phyloP scores from a whole-genome alignment of 1,140 invertebrate species.

The Formica selysi region DNA sequence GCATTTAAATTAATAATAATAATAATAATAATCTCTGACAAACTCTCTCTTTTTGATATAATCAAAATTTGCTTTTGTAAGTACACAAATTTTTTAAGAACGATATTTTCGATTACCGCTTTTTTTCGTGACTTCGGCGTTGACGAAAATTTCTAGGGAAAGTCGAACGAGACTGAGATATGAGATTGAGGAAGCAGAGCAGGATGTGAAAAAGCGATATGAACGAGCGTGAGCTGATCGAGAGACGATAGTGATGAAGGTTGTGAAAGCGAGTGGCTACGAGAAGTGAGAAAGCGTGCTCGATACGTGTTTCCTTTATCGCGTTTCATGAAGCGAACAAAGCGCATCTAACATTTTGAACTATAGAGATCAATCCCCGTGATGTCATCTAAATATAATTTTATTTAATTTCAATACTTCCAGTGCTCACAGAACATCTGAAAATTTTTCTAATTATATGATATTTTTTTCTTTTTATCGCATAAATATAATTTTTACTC shows the following conservation, averaged over 20 bases:
- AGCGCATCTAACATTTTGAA: slow-evolving; percentile 62
- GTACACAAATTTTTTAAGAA: not conserved
- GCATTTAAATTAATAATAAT: not conserved
- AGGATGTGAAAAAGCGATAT: slow-evolving; percentile 46
- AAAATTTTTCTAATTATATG: not conserved
- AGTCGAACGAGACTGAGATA: slow-evolving; percentile 39
- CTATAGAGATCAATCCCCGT: slow-evolving; percentile 6
- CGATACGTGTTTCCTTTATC: slow-evolving; percentile 85
- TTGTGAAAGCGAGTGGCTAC: slow-evolving; percentile 39
- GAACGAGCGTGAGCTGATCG: slow-evolving; percentile 56
- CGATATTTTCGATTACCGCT: slow-evolving; percentile 24
- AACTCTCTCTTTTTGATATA: not conserved
- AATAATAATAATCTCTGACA: not conserved
- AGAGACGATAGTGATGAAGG: slow-evolving; percentile 48
- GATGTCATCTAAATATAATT: slow-evolving; percentile 15
- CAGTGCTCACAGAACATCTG: not conserved
- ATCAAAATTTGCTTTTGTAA: slow-evolving; percentile 2
- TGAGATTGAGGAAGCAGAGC: slow-evolving; percentile 59
- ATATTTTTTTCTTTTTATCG: not conserved
- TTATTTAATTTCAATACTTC: not conserved
- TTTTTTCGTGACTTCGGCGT: not conserved
- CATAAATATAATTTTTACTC: not conserved
- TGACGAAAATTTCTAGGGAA: slow-evolving; percentile 41
- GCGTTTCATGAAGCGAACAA: slow-evolving; percentile 70
- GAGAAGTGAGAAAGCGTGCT: slow-evolving; percentile 78